phyloP scores from a whole-genome alignment of 2,797 vertebrate genomes.

The Syndactyla subalaris region DNA sequence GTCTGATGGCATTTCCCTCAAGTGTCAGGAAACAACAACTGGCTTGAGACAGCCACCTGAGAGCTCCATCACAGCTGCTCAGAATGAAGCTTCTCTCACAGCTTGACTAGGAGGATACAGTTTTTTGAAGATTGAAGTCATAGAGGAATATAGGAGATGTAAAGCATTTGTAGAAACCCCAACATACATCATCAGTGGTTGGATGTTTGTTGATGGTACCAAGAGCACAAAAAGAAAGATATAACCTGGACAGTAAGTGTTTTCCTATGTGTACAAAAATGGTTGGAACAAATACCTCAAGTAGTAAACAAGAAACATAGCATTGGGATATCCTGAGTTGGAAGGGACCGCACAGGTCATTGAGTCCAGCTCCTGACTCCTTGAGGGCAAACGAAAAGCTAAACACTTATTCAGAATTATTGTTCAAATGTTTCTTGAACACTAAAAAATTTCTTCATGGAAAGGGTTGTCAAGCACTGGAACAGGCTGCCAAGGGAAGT shows the following conservation, averaged over 20 bases:
- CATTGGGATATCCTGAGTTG: background rate
- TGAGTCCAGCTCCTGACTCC: background rate
- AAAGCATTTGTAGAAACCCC: background rate
- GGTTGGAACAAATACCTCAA: background rate
- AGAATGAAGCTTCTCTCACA: background rate
- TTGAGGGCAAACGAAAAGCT: background rate
- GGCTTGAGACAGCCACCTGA: background rate
- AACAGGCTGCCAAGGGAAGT: background rate
- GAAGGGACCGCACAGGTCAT: fast-evolving
- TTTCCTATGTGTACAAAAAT: background rate
- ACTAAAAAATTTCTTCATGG: background rate
- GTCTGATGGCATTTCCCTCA: background rate
- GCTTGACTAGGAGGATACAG: background rate
- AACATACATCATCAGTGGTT: fast-evolving
- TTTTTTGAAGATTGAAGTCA: background rate
- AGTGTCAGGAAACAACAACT: background rate
- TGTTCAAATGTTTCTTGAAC: background rate
- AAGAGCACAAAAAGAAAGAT: background rate
- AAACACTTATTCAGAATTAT: background rate
- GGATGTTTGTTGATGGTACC: background rate
- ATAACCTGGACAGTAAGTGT: background rate
- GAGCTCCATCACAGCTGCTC: background rate
- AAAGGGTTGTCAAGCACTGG: background rate
- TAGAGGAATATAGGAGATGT: background rate
- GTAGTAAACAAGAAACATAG: background rate